Evolutionary conservation across 2,797 vertebrate species (phyloP).

Genomic region (Channa striata): DNA sequence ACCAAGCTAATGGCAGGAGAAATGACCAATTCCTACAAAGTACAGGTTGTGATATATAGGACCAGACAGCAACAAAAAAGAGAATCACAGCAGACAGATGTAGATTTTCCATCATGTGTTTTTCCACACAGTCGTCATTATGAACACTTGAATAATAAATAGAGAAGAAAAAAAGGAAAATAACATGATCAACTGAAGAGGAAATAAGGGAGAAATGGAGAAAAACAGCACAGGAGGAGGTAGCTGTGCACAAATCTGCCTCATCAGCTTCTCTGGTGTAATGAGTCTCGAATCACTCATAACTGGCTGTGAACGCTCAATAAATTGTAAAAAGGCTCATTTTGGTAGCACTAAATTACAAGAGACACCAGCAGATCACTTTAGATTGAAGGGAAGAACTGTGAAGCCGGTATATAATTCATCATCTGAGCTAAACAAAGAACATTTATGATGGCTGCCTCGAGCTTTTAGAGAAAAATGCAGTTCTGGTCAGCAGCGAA

Average conservation of each 20-base stretch:
- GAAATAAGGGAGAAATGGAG: conserved; percentile 3
- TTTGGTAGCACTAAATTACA: conserved; percentile 19
- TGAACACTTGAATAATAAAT: conserved; percentile 13
- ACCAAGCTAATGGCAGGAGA: conserved; percentile 14
- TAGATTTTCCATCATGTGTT: neutral
- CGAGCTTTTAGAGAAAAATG: neutral
- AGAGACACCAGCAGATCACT: conserved; percentile 9
- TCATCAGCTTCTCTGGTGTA: conserved; percentile 24
- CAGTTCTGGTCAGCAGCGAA: conserved; percentile 3
- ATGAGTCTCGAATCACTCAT: conserved; percentile 13
- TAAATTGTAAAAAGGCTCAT: conserved; percentile 18
- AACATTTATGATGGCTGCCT: conserved; percentile 1
- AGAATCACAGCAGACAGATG: conserved; percentile 8
- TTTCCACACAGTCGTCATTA: conserved; percentile 1
- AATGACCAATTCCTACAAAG: conserved; percentile 3
- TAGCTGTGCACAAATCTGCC: conserved; percentile 24
- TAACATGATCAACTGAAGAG: conserved; percentile 1
- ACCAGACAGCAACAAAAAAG: conserved; percentile 20
- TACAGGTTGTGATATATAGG: conserved; percentile 6
- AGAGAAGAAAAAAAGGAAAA: neutral
- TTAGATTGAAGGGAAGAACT: conserved; percentile 7
- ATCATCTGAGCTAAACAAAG: conserved; percentile 2
- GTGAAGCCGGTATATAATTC: neutral
- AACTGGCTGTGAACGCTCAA: conserved; percentile 5
- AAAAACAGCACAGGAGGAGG: conserved; percentile 3